These are phyloP conservation scores for Gryllus longicercus DNA, from an alignment of 2,888 invertebrate genomes.

Conservation along the genomic window DNA sequence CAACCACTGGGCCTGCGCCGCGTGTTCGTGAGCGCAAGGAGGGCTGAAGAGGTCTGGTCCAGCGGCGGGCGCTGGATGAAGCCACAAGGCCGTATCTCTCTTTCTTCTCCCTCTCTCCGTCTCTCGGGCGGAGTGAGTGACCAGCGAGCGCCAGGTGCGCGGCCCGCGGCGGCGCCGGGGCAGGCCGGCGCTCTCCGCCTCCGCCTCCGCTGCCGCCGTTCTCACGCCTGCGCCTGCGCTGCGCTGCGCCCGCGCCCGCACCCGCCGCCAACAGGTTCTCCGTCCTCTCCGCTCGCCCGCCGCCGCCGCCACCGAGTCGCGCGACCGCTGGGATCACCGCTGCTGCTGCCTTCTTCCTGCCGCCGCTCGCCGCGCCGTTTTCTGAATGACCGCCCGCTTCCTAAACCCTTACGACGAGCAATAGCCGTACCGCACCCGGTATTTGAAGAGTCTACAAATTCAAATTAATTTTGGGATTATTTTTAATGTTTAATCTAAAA, in stretches of 20 bases:
- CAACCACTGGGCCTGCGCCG: too few relatives aligned
- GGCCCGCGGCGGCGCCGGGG: background rate
- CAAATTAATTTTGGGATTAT: too few relatives aligned
- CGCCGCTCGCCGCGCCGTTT: background rate
- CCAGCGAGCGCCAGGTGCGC: background rate
- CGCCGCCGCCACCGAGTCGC: background rate
- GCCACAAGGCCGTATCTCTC: too few relatives aligned
- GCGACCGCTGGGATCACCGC: background rate
- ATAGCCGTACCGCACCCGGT: too few relatives aligned
- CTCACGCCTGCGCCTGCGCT: slow-evolving; percentile 5
- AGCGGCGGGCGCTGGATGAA: too few relatives aligned
- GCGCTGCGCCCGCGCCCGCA: background rate
- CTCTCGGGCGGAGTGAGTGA: background rate
- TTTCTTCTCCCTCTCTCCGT: background rate
- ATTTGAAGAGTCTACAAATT: too few relatives aligned
- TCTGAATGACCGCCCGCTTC: too few relatives aligned
- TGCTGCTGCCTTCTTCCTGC: background rate
- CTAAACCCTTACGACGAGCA: too few relatives aligned
- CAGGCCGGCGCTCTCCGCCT: background rate
- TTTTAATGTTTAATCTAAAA: too few relatives aligned
- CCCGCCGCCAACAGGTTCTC: background rate
- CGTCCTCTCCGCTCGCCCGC: background rate
- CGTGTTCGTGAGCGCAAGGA: too few relatives aligned
- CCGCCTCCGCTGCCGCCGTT: background rate
- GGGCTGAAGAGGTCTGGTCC: too few relatives aligned